These are phyloP conservation scores for Cecropterus lyciades DNA, from an alignment of 1,140 invertebrate genomes.

Conservation along the genomic window DNA sequence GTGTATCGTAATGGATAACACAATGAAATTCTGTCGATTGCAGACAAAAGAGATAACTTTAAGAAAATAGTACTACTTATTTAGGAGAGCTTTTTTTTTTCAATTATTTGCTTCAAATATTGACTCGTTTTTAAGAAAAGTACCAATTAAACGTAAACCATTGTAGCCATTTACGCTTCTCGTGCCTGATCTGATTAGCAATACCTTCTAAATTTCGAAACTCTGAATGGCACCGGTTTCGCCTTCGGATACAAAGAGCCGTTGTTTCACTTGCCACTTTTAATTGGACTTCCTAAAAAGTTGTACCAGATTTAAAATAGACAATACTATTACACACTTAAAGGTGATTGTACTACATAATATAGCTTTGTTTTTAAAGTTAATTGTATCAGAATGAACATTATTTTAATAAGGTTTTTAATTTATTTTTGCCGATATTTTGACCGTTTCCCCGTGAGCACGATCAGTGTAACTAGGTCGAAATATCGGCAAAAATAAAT, in stretches of 20 bases:
- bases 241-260: slow-evolving; percentile 10
- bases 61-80: too few relatives aligned
- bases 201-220: slow-evolving; percentile 50
- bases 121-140: slow-evolving; percentile 11
- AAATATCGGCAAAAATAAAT: too few relatives aligned
- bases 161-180: slow-evolving; percentile 41
- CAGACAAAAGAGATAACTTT: too few relatives aligned
- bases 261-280: slow-evolving; percentile 23
- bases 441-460: too few relatives aligned
- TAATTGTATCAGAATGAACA: too few relatives aligned
- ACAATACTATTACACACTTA: not conserved
- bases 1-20: too few relatives aligned
- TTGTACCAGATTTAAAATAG: slow-evolving; percentile 13
- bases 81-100: not conserved
- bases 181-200: slow-evolving; percentile 45
- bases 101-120: too few relatives aligned
- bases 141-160: slow-evolving; percentile 40
- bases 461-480: too few relatives aligned
- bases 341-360: not conserved
- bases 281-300: slow-evolving; percentile 24
- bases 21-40: too few relatives aligned
- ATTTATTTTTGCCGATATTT: too few relatives aligned
- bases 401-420: too few relatives aligned
- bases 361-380: too few relatives aligned
- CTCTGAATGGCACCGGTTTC: slow-evolving; percentile 38